Percentiles rank a stretch among this genome's conserved stretches.
Evolutionary conservation across 2,113 vertebrate species (phyloP).

Genomic region (Equus przewalskii): DNA sequence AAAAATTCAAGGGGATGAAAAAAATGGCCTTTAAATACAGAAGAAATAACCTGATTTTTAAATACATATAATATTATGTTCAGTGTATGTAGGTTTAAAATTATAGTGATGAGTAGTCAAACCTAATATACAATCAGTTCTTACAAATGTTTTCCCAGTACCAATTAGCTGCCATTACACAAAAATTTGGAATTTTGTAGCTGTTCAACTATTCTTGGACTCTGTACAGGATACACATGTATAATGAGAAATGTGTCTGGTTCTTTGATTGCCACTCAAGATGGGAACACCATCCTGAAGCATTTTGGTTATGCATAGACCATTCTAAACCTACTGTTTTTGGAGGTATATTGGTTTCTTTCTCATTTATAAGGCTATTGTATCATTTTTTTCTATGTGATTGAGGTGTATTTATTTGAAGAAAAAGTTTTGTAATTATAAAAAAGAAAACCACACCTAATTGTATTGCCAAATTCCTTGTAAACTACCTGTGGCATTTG

Average conservation of each 20-base stretch:
- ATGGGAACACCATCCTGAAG: conserved; percentile 19
- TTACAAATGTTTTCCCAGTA: not conserved
- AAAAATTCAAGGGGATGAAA: not conserved
- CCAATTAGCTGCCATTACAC: conserved; percentile 52
- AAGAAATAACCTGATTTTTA: conserved; percentile 31
- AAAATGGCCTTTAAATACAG: not conserved
- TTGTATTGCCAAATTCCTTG: conserved; percentile 79
- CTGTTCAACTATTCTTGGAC: not conserved
- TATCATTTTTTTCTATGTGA: conserved; percentile 74
- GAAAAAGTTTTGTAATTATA: conserved; percentile 67
- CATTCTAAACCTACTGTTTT: conserved; percentile 55
- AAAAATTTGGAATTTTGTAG: not conserved
- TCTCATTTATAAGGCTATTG: conserved; percentile 61
- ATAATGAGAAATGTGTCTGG: conserved; percentile 31
- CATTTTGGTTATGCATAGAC: conserved; percentile 28
- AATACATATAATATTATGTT: not conserved
- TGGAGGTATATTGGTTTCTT: not conserved
- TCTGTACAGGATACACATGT: not conserved
- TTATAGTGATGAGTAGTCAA: not conserved
- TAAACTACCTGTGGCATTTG: conserved; percentile 37
- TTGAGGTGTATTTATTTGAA: conserved; percentile 85
- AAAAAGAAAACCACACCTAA: conserved; percentile 60
- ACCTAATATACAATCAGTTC: not conserved
- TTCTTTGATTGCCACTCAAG: conserved; percentile 33
- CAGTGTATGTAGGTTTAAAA: conserved; percentile 33